Percentiles rank a stretch among this genome's conserved stretches.
Conservation (phyloP, 2,797 vertebrate species). For the Yasuhikotakia modesta region DNA sequence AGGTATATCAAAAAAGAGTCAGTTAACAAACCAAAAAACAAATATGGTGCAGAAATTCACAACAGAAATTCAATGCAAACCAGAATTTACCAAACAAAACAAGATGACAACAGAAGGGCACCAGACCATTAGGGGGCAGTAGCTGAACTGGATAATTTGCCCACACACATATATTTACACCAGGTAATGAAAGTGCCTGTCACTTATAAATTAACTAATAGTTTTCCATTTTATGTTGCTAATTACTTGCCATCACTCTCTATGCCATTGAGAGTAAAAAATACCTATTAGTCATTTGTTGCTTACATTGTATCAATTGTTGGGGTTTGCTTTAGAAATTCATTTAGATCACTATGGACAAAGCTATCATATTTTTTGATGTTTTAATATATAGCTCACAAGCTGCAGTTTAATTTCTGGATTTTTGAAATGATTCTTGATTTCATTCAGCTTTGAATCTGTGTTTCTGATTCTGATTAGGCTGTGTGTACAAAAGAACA, state of each 20-base stretch:
- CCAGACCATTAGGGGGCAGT: not conserved
- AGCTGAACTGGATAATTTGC: not conserved
- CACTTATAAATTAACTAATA: too few relatives aligned
- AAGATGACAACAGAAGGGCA: not conserved
- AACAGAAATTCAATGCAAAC: not conserved
- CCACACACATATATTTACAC: too few relatives aligned
- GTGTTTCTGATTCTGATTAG: not conserved
- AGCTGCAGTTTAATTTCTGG: not conserved
- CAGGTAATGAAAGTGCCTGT: too few relatives aligned
- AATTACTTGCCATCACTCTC: too few relatives aligned
- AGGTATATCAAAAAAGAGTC: not conserved
- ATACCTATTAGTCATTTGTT: too few relatives aligned
- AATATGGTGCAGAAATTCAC: not conserved
- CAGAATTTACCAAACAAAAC: not conserved
- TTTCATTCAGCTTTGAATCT: slow-evolving; percentile 21
- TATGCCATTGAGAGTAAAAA: too few relatives aligned
- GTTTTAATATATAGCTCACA: not conserved
- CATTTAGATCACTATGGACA: not conserved
- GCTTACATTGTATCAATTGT: not conserved
- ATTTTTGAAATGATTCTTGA: not conserved
- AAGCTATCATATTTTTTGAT: not conserved
- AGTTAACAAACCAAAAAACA: not conserved
- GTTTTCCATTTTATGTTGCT: too few relatives aligned
- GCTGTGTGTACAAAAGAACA: not conserved
- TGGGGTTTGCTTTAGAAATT: not conserved